A percentile compares a stretch with the other conserved stretches of the same genome.
Conservation (phyloP, 2,888 invertebrate genomes). For the Bombylius discolor region DNA sequence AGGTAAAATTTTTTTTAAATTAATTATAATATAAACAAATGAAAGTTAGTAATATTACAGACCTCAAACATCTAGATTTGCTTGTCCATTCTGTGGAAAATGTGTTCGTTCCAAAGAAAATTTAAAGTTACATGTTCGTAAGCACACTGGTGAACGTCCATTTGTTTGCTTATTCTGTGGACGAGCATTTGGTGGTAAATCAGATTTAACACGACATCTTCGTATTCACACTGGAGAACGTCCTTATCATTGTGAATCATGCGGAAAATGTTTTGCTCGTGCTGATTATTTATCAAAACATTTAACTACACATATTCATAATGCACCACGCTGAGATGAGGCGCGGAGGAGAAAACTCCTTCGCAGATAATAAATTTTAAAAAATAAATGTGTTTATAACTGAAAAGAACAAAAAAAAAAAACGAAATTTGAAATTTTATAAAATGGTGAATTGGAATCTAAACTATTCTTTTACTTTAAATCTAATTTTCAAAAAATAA, state of each 20-base stretch:
- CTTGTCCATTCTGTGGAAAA: constrained; percentile 81
- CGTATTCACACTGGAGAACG: constrained; percentile 81
- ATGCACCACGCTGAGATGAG: constrained; percentile 46
- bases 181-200: constrained; percentile 77
- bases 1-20: constrained; percentile 24
- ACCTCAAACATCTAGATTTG: constrained; percentile 48
- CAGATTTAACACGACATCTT: constrained; percentile 72
- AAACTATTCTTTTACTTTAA: too few relatives aligned
- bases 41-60: constrained; percentile 17
- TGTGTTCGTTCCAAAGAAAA: constrained; percentile 82
- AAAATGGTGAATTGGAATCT: too few relatives aligned
- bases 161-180: constrained; percentile 84
- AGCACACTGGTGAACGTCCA: constrained; percentile 78
- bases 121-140: constrained; percentile 72
- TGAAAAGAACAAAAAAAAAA: too few relatives aligned
- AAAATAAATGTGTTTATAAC: neutral
- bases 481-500: too few relatives aligned
- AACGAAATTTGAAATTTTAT: too few relatives aligned
- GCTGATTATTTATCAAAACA: constrained; percentile 86
- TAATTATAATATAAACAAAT: neutral
- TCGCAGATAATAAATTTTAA: constrained; percentile 29
- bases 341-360: constrained; percentile 39
- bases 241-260: constrained; percentile 84
- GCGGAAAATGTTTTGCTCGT: constrained; percentile 81
- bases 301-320: constrained; percentile 79